phyloP scores from a whole-genome alignment of 2,797 vertebrate species.

The Moxostoma hubbsi region DNA sequence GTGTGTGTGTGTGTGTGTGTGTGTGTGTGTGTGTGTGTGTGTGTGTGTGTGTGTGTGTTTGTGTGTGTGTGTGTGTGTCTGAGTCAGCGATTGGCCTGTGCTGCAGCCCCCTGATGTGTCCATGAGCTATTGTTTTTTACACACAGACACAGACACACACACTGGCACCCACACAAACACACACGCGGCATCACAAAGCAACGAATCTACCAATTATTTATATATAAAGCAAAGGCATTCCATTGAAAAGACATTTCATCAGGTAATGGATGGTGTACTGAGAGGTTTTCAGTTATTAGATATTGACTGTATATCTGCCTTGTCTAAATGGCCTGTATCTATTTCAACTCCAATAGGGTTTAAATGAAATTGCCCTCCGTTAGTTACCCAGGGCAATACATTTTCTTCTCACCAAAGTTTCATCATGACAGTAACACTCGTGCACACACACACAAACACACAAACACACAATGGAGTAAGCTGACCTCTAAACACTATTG shows the following conservation, averaged over 20 bases:
- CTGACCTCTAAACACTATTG: conserved; percentile 75
- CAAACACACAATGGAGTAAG: conserved; percentile 15
- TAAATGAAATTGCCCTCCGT: neutral
- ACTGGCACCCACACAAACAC: neutral
- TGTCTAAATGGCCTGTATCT: neutral
- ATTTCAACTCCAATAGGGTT: neutral
- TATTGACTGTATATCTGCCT: neutral
- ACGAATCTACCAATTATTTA: conserved; percentile 27
- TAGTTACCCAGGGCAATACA: neutral
- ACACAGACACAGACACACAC: conserved; percentile 7
- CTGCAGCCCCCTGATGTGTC: conserved; percentile 58
- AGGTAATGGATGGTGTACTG: conserved; percentile 29
- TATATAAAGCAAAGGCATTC: conserved; percentile 22
- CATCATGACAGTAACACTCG: conserved; percentile 3
- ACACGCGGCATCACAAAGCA: conserved; percentile 10
- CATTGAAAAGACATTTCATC: conserved; percentile 8
- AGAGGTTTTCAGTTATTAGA: conserved; percentile 20
- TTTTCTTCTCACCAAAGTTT: neutral
- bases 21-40: conserved; percentile 58
- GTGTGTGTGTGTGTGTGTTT: conserved; percentile 14
- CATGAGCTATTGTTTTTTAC: conserved; percentile 48
- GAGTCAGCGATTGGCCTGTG: conserved; percentile 69
- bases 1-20: conserved; percentile 8
- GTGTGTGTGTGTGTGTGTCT: conserved; percentile 59
- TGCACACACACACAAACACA: conserved; percentile 2